Evolutionary conservation across 2,797 vertebrate species (phyloP).

Genomic region (Discoglossus pictus): DNA sequence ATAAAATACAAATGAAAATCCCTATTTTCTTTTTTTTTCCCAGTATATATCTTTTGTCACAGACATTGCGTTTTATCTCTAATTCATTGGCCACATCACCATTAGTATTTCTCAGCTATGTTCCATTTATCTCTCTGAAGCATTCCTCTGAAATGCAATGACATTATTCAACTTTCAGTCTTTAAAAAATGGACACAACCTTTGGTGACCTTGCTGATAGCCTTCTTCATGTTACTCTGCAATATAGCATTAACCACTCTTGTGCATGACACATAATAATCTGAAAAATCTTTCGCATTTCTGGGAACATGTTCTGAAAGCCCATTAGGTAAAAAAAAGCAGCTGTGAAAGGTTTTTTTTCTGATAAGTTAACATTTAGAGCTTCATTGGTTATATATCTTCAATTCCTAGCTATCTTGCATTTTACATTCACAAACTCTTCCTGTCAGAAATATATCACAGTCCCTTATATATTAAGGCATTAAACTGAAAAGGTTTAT

Average conservation of each 20-base stretch:
- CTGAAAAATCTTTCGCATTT: constrained; percentile 36
- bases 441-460: constrained; percentile 41
- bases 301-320: constrained; percentile 42
- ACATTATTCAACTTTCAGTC: constrained; percentile 40
- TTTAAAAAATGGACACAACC: constrained; percentile 43
- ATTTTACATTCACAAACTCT: constrained; percentile 38
- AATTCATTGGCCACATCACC: constrained; percentile 23
- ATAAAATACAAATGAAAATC: too few species aligned
- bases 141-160: constrained; percentile 32
- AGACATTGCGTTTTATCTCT: constrained; percentile 16
- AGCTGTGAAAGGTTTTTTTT: constrained; percentile 24
- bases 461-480: constrained; percentile 15
- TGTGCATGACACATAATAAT: constrained; percentile 42
- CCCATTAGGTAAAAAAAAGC: constrained; percentile 33
- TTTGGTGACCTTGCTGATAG: constrained; percentile 48
- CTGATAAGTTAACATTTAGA: constrained; percentile 35
- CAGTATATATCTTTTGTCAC: constrained; percentile 17
- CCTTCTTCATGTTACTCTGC: constrained; percentile 31
- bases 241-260: constrained; percentile 38
- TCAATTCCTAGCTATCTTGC: constrained; percentile 27
- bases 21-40: not conserved
- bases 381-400: constrained; percentile 24
- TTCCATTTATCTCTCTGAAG: constrained; percentile 40
- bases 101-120: constrained; percentile 21
- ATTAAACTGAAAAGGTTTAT: constrained; percentile 23